Percentiles rank a stretch among this genome's conserved stretches.
Evolutionary conservation across 2,888 invertebrate genomes (phyloP).

Genomic region (Gymnocheta viridis): DNA sequence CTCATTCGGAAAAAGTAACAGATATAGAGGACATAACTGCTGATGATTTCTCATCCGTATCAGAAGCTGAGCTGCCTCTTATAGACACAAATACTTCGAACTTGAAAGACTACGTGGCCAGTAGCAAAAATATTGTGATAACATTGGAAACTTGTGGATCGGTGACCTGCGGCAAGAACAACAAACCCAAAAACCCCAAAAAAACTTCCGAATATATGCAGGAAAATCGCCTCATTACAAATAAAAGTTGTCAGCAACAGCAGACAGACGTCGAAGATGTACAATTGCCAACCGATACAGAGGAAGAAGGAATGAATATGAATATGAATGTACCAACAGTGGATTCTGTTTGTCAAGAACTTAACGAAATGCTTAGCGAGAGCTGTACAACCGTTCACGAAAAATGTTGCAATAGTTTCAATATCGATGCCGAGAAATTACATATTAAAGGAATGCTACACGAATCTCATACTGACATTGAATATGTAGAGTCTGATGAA

Average conservation of each 20-base stretch:
- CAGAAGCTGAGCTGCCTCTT: constrained; percentile 71
- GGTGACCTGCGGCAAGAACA: constrained; percentile 15
- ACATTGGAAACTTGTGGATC: constrained; percentile 62
- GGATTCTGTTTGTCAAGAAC: constrained; percentile 75
- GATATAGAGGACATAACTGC: constrained; percentile 82
- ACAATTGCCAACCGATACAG: constrained; percentile 82
- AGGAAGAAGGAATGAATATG: constrained; percentile 82
- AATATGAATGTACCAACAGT: constrained; percentile 49
- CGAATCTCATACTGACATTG: constrained; percentile 83
- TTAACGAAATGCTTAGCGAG: constrained; percentile 82
- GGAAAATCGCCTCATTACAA: constrained; percentile 46
- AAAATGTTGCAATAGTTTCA: constrained; percentile 81
- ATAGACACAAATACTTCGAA: constrained; percentile 62
- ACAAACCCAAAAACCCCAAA: constrained; percentile 57
- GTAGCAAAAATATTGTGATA: constrained; percentile 69
- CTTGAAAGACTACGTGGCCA: constrained; percentile 70
- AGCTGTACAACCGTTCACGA: constrained; percentile 82
- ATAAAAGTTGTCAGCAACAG: constrained; percentile 45
- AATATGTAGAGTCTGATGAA: constrained; percentile 83
- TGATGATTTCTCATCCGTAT: constrained; percentile 78
- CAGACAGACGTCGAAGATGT: constrained; percentile 83
- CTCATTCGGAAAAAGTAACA: constrained; percentile 74
- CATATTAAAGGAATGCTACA: constrained; percentile 82
- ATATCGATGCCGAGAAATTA: constrained; percentile 82
- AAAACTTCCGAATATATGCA: neutral